Evolutionary conservation across 2,113 vertebrate species (phyloP).

Genomic region (Austrofundulus limnaeus): DNA sequence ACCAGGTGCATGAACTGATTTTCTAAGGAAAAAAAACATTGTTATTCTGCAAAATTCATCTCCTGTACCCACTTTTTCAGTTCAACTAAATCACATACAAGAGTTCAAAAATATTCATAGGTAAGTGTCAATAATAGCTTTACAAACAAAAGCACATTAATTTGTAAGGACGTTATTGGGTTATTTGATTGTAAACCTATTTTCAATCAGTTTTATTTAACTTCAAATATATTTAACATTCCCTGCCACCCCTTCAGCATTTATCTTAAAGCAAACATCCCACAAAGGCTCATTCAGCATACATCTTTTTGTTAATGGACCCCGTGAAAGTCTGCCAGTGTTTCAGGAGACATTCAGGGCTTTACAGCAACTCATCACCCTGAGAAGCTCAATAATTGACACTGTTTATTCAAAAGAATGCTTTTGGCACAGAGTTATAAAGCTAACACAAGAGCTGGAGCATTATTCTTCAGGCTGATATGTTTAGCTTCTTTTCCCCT

Average conservation of each 20-base stretch:
- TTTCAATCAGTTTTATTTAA: not conserved
- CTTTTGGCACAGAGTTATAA: conserved; percentile 52
- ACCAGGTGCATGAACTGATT: too few species aligned
- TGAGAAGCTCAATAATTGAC: conserved; percentile 59
- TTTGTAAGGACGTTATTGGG: too few species aligned
- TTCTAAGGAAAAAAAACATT: too few species aligned
- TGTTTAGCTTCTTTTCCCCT: conserved; percentile 32
- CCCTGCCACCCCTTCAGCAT: not conserved
- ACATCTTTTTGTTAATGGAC: conserved; percentile 50
- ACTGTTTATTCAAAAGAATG: conserved; percentile 64
- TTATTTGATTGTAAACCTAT: too few species aligned
- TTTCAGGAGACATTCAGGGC: conserved; percentile 51
- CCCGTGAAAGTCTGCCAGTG: conserved; percentile 32
- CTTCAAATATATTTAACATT: not conserved
- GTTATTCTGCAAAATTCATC: too few species aligned
- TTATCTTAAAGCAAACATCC: conserved; percentile 27
- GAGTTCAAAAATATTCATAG: too few species aligned
- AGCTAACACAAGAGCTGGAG: conserved; percentile 39
- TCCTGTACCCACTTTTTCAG: too few species aligned
- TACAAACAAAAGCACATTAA: too few species aligned
- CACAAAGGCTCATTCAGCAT: conserved; percentile 23
- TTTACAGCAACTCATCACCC: conserved; percentile 61
- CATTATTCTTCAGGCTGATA: conserved; percentile 44
- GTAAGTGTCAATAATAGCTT: too few species aligned
- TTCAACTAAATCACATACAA: too few species aligned